These are phyloP conservation scores for Actinemys pallida DNA, from an alignment of 2,113 vertebrate species.

Conservation along the genomic window DNA sequence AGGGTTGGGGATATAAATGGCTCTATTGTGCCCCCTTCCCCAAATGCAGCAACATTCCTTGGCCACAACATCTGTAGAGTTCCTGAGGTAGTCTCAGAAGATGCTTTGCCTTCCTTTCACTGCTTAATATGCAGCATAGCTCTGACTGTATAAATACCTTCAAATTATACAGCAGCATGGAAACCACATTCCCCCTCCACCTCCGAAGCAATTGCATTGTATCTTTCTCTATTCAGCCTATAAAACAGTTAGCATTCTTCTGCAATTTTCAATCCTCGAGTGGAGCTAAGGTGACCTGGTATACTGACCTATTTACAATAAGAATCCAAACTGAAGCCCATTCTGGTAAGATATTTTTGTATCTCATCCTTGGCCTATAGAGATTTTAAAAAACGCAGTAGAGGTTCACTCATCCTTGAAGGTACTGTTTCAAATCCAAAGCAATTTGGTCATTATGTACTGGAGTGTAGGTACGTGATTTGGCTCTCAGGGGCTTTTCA, in stretches of 20 bases:
- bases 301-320: neutral
- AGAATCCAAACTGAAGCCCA: neutral
- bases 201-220: neutral
- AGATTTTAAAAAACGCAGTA: neutral
- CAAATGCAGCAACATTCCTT: neutral
- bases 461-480: neutral
- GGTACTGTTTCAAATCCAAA: neutral
- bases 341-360: neutral
- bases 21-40: neutral
- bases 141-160: constrained; percentile 18
- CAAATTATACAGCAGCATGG: constrained; percentile 22
- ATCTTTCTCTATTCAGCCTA: neutral
- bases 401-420: neutral
- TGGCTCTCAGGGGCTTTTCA: neutral
- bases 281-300: neutral
- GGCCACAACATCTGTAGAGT: fast-evolving
- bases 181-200: constrained; percentile 56
- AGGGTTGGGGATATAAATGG: neutral
- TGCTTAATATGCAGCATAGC: neutral
- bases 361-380: neutral
- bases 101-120: constrained; percentile 21
- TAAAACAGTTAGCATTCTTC: constrained; percentile 8
- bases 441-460: neutral
- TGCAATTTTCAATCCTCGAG: neutral
- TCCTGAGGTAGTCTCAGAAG: neutral